Evolutionary conservation across 2,888 invertebrate species (phyloP).

Genomic region (Tipula helvola): DNA sequence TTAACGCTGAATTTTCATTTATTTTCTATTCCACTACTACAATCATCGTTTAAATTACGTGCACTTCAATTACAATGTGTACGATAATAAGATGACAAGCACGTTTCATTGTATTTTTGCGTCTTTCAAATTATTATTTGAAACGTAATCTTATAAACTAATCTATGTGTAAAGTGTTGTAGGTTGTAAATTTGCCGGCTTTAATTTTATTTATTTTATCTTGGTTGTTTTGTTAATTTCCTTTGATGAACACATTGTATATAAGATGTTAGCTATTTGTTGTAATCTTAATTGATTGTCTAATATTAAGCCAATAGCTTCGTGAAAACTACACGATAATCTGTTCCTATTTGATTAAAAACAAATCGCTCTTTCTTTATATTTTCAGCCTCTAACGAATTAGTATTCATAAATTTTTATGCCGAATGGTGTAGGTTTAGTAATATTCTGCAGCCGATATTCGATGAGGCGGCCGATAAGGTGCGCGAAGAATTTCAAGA

Average conservation of each 20-base stretch:
- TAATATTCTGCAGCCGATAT: conserved; percentile 90
- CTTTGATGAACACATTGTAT: no score
- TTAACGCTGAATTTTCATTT: neutral
- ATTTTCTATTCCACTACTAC: neutral
- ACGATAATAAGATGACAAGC: neutral
- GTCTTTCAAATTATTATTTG: neutral
- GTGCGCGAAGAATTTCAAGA: conserved; percentile 66
- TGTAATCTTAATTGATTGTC: no score
- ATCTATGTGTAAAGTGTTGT: neutral
- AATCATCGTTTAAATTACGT: neutral
- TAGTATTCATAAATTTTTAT: conserved; percentile 98
- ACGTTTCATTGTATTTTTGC: neutral
- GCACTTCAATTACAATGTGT: neutral
- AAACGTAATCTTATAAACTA: neutral
- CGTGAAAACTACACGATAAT: no score
- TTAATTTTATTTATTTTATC: neutral
- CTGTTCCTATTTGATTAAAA: no score
- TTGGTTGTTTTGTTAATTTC: neutral
- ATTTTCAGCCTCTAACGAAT: conserved; percentile 86
- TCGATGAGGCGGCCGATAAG: conserved; percentile 88
- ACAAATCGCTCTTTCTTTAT: neutral
- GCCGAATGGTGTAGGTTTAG: conserved; percentile 99
- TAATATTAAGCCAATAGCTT: no score
- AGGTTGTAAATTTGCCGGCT: neutral
- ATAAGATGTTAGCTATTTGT: no score